These are phyloP conservation scores for Anguilla rostrata DNA, from an alignment of 2,113 vertebrate species.

Conservation along the genomic window DNA sequence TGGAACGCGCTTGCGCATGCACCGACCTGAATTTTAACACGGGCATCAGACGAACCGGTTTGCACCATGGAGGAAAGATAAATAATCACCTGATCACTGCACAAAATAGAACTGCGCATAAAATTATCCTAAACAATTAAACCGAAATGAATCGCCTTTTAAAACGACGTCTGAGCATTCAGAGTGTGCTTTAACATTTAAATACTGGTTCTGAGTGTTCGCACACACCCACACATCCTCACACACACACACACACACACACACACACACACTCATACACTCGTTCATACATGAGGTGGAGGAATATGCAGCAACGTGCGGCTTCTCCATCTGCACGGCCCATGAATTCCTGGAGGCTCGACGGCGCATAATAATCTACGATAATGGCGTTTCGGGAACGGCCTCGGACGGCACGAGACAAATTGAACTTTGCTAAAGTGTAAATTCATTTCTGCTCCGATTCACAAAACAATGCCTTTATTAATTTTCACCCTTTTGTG, in stretches of 20 bases:
- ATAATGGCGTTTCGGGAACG: conserved; percentile 48
- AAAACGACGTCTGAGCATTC: no score
- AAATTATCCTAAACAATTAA: neutral
- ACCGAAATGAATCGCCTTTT: neutral
- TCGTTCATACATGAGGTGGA: conserved; percentile 53
- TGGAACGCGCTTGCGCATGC: no score
- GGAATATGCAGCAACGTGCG: conserved; percentile 67
- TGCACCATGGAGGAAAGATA: neutral
- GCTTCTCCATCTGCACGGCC: conserved; percentile 72
- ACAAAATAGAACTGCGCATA: neutral
- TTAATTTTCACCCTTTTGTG: conserved; percentile 60
- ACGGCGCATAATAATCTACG: conserved; percentile 60
- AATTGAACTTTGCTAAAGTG: conserved; percentile 60
- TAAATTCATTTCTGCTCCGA: conserved; percentile 62
- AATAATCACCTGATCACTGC: neutral
- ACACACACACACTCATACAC: neutral
- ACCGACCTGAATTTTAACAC: no score
- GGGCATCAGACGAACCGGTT: neutral
- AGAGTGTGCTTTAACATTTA: neutral
- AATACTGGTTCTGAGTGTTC: neutral
- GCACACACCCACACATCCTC: neutral
- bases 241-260: neutral
- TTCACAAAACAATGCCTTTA: conserved; percentile 61
- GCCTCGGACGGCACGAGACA: conserved; percentile 46
- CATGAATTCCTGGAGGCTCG: conserved; percentile 69